A percentile compares a stretch with the other conserved stretches of the same genome.
Evolutionary conservation across 2,888 invertebrate genomes (phyloP).

Genomic region (Erynnis tages): DNA sequence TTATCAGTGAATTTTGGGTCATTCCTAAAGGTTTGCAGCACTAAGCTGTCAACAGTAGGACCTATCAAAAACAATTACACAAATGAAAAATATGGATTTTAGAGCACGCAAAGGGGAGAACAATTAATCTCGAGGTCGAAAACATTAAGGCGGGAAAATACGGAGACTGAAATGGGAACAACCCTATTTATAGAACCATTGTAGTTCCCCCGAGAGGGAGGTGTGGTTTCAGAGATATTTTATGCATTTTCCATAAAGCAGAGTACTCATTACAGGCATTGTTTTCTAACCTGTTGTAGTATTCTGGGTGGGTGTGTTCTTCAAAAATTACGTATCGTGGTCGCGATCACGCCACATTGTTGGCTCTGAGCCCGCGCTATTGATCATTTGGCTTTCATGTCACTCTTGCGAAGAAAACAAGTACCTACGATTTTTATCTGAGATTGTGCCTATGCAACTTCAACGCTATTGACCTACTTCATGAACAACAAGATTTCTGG

Average conservation of each 20-base stretch:
- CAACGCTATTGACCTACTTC: slow-evolving; percentile 1
- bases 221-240: no score
- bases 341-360: slow-evolving; percentile 63
- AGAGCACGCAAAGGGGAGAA: no score
- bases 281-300: slow-evolving; percentile 7
- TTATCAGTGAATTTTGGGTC: no score
- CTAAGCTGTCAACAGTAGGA: no score
- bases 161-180: no score
- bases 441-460: not conserved
- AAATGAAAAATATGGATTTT: no score
- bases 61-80: no score
- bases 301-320: slow-evolving; percentile 29
- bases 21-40: no score
- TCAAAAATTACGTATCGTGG: slow-evolving; percentile 38
- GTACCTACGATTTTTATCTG: slow-evolving; percentile 15
- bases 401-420: slow-evolving; percentile 12
- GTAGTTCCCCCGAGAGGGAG: not conserved
- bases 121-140: no score
- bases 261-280: not conserved
- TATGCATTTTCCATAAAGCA: no score
- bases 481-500: not conserved
- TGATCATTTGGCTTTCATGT: slow-evolving; percentile 54
- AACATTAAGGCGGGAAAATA: no score
- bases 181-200: no score
- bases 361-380: slow-evolving; percentile 60